These are phyloP conservation scores for Strigamia crassipes DNA, from an alignment of 2,888 invertebrate genomes.

Conservation along the genomic window DNA sequence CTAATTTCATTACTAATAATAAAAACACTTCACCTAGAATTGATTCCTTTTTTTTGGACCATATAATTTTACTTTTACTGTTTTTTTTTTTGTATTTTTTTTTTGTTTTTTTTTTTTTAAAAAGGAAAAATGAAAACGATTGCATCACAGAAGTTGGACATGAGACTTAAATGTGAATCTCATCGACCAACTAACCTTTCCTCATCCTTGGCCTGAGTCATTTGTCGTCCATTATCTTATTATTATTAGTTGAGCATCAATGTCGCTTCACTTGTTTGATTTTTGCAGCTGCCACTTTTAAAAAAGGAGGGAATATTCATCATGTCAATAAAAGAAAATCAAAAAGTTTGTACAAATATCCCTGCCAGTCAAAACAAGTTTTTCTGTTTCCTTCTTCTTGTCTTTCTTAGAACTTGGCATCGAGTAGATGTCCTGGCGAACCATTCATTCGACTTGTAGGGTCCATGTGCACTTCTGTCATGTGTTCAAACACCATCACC, in stretches of 20 bases:
- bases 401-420: conserved; percentile 44
- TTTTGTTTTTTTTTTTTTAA: not conserved
- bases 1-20: not conserved
- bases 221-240: not conserved
- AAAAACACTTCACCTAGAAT: not conserved
- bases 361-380: not conserved
- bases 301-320: conserved; percentile 3
- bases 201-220: not conserved
- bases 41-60: not conserved
- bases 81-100: too few species aligned
- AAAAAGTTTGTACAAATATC: not conserved
- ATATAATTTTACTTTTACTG: too few species aligned
- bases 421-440: conserved; percentile 44
- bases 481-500: conserved; percentile 46
- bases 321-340: not conserved
- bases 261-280: conserved; percentile 3
- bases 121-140: not conserved
- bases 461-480: conserved; percentile 46
- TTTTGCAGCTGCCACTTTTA: conserved; percentile 3
- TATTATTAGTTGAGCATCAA: conserved; percentile 4
- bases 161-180: not conserved
- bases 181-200: not conserved
- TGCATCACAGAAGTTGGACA: not conserved
- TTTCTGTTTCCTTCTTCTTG: not conserved
- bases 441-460: conserved; percentile 45